Percentiles rank a stretch among this genome's conserved stretches.
These are phyloP conservation scores for Leptinotarsa tumamoca DNA, from an alignment of 2,888 invertebrate genomes.

Conservation along the genomic window DNA sequence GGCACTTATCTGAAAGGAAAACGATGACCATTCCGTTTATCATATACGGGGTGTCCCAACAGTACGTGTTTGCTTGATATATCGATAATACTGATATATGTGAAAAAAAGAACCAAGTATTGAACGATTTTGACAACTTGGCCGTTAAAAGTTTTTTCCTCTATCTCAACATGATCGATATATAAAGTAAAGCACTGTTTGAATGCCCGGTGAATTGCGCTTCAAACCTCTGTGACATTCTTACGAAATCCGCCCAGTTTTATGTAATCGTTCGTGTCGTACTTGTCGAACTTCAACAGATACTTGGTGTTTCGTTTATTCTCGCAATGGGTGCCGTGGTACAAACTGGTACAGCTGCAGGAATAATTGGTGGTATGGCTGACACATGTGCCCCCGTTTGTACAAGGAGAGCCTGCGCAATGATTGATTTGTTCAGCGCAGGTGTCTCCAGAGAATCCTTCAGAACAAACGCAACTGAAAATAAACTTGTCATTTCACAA, in stretches of 20 bases:
- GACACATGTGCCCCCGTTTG: conserved; percentile 64
- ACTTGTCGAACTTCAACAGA: conserved; percentile 70
- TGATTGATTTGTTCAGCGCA: conserved; percentile 67
- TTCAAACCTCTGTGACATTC: conserved; percentile 67
- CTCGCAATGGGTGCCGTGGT: conserved; percentile 69
- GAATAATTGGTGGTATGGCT: conserved; percentile 59
- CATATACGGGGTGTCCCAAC: too few species aligned
- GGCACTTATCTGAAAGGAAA: conserved; percentile 67
- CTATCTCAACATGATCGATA: too few species aligned
- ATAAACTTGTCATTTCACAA: background rate
- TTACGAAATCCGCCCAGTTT: conserved; percentile 67
- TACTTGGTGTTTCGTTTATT: conserved; percentile 68
- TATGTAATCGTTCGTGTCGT: conserved; percentile 72
- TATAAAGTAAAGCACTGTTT: too few species aligned
- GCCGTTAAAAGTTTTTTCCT: too few species aligned
- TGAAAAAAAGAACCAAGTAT: too few species aligned
- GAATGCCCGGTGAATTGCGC: background rate
- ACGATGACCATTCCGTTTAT: background rate
- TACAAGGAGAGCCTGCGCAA: conserved; percentile 66
- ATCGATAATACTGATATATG: too few species aligned
- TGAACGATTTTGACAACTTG: too few species aligned
- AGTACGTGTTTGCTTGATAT: too few species aligned
- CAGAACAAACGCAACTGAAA: conserved; percentile 70
- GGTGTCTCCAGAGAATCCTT: conserved; percentile 68
- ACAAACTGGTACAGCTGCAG: conserved; percentile 69